Conservation (phyloP, 2,888 invertebrate genomes). For the Xanthorhoe designata region DNA sequence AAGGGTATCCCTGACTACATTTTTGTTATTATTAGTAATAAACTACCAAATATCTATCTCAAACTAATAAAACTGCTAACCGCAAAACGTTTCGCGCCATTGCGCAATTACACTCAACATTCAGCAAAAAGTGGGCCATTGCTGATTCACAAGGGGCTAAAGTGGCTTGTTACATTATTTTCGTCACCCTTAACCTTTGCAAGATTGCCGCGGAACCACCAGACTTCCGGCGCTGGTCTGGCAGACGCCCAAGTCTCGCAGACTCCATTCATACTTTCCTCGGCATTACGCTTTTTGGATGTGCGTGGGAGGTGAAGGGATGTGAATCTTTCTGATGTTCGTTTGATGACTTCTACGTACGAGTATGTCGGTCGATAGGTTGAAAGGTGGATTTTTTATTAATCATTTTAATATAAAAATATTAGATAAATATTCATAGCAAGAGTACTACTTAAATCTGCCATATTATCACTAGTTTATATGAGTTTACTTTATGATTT, state of each 20-base stretch:
- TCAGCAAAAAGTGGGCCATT: slow-evolving; percentile 41
- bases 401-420: too few species aligned
- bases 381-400: too few species aligned
- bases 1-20: too few species aligned
- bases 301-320: slow-evolving; percentile 34
- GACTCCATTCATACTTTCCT: slow-evolving; percentile 44
- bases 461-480: too few species aligned
- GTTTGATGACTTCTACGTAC: background rate
- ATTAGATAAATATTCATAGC: too few species aligned
- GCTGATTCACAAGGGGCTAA: slow-evolving; percentile 52
- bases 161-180: slow-evolving; percentile 65
- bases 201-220: slow-evolving; percentile 47
- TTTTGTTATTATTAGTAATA: too few species aligned
- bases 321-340: slow-evolving; percentile 3
- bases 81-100: slow-evolving; percentile 36
- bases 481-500: too few species aligned
- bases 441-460: too few species aligned
- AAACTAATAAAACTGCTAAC: slow-evolving; percentile 6
- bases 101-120: slow-evolving; percentile 34
- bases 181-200: slow-evolving; percentile 75
- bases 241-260: slow-evolving; percentile 37
- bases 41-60: background rate
- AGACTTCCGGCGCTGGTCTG: slow-evolving; percentile 40
- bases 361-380: too few species aligned
- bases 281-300: slow-evolving; percentile 29